These are phyloP conservation scores for Barbus barbus DNA, from an alignment of 2,113 vertebrate genomes.

Conservation along the genomic window DNA sequence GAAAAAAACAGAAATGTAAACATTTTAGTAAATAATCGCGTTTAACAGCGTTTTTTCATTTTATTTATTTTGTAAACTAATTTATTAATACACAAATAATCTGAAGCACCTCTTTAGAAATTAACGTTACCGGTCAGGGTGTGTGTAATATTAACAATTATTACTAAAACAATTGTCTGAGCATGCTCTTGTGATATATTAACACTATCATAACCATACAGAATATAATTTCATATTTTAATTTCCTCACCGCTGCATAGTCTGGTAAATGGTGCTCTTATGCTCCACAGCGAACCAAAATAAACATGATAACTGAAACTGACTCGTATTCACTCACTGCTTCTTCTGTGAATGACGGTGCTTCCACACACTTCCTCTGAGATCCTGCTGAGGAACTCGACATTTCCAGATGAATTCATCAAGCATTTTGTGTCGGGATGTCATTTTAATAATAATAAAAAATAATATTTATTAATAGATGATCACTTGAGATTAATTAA, in stretches of 20 bases:
- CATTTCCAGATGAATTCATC: too few species aligned
- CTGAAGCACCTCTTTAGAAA: background rate
- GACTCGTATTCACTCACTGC: background rate
- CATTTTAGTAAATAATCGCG: background rate
- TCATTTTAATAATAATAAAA: background rate
- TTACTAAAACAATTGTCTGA: background rate
- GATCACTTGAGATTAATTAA: background rate
- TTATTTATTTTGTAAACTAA: too few species aligned
- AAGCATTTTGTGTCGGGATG: too few species aligned
- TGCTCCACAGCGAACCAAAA: background rate
- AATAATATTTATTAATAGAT: background rate
- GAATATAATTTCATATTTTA: background rate
- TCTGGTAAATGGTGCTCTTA: too few species aligned
- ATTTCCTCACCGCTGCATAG: constrained; percentile 11
- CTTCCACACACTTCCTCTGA: background rate
- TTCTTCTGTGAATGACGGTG: background rate
- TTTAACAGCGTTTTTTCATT: background rate
- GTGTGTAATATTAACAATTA: background rate
- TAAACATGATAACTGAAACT: constrained; percentile 3
- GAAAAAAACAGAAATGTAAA: background rate
- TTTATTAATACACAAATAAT: background rate
- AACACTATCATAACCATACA: background rate
- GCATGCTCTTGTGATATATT: background rate
- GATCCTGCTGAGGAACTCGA: too few species aligned
- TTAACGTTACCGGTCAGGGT: background rate